These are phyloP conservation scores for Corythaixoides concolor DNA, from an alignment of 2,113 vertebrate species.

Conservation along the genomic window DNA sequence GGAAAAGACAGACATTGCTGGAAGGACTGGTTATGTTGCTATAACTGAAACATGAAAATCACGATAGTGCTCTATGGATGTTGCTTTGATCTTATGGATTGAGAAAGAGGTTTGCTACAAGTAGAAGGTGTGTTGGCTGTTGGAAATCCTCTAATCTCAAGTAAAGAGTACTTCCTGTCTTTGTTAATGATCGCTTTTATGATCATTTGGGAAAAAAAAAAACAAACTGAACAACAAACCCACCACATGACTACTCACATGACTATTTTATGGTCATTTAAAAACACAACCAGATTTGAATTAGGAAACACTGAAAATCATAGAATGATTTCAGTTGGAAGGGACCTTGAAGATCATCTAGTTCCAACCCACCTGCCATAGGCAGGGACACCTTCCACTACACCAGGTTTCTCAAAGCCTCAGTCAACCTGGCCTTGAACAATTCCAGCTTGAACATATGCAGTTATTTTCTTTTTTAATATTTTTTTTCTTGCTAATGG, in stretches of 20 bases:
- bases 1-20: background rate
- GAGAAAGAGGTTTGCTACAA: background rate
- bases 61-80: background rate
- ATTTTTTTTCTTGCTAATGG: too few species aligned
- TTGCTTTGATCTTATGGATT: background rate
- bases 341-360: too few species aligned
- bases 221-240: too few species aligned
- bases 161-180: background rate
- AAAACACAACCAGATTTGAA: background rate
- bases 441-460: too few species aligned
- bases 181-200: background rate
- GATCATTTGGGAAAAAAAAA: background rate
- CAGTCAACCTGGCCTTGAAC: too few species aligned
- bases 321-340: too few species aligned
- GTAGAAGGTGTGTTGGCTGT: fast-evolving
- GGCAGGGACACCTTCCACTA: too few species aligned
- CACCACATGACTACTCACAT: background rate
- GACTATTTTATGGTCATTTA: background rate
- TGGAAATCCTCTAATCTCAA: background rate
- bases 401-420: too few species aligned
- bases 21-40: background rate
- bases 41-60: background rate
- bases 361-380: too few species aligned
- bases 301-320: background rate
- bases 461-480: too few species aligned